Percentiles rank a stretch among this genome's conserved stretches.
Conservation (phyloP, 2,888 invertebrate genomes). For the Sycophila texana region DNA sequence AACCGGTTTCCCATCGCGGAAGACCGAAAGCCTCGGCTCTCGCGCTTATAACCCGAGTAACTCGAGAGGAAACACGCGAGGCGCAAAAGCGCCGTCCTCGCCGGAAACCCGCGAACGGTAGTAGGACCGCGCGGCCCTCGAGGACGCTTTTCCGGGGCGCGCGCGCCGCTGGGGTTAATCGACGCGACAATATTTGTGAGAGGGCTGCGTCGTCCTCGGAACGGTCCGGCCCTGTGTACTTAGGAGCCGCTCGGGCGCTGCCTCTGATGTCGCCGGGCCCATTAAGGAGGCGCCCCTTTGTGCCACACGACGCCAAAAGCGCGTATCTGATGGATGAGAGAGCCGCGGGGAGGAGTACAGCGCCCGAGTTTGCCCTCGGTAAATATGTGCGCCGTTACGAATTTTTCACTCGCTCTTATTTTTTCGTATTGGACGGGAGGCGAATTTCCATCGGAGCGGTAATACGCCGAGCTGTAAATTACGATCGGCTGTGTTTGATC, state of each 20-base stretch:
- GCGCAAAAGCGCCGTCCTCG: constrained; percentile 8
- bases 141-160: constrained; percentile 33
- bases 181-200: constrained; percentile 72
- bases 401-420: constrained; percentile 19
- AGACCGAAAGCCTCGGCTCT: neutral
- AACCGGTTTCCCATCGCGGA: constrained; percentile 13
- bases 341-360: neutral
- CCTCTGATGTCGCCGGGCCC: constrained; percentile 1
- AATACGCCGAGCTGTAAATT: too few relatives aligned
- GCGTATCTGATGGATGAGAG: constrained; percentile 2
- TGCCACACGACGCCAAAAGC: neutral
- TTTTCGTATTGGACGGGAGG: neutral
- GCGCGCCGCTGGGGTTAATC: constrained; percentile 65
- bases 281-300: constrained; percentile 29
- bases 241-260: constrained; percentile 53
- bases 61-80: constrained; percentile 40
- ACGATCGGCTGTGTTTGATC: too few relatives aligned
- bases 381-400: constrained; percentile 20
- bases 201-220: constrained; percentile 59
- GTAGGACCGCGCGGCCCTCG: neutral
- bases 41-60: constrained; percentile 9
- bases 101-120: constrained; percentile 22
- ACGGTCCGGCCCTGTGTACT: constrained; percentile 64
- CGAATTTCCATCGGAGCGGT: neutral
- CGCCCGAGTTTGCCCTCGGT: neutral